phyloP scores from a whole-genome alignment of 2,113 vertebrate species.

The Talpa occidentalis region DNA sequence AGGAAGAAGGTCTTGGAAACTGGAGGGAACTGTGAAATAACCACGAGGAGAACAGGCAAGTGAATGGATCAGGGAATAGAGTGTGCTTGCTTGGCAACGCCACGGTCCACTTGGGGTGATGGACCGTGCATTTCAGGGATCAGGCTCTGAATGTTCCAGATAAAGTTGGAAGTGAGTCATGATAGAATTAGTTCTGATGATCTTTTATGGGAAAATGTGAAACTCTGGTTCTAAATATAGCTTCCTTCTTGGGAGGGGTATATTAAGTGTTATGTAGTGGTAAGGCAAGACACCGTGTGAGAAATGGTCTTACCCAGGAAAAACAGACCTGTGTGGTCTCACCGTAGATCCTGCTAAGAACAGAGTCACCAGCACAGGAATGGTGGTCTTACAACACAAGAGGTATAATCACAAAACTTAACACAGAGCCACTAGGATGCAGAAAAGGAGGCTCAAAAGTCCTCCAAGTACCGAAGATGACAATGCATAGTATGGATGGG shows the following conservation, averaged over 20 bases:
- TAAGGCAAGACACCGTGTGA: not conserved
- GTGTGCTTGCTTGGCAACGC: not conserved
- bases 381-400: not conserved
- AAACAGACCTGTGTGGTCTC: not conserved
- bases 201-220: constrained; percentile 41
- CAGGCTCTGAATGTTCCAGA: not conserved
- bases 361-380: not conserved
- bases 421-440: not conserved
- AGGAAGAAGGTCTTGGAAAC: not conserved
- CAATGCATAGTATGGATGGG: not conserved
- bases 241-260: not conserved
- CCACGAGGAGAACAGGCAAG: not conserved
- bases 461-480: not conserved
- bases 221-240: constrained; percentile 14
- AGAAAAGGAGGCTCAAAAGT: not conserved
- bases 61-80: not conserved
- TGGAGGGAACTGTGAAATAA: not conserved
- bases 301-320: not conserved
- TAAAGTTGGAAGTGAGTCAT: constrained; percentile 24
- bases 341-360: not conserved
- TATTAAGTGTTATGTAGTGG: not conserved
- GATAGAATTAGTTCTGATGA: constrained; percentile 43
- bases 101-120: not conserved
- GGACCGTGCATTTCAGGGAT: not conserved
- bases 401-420: not conserved